phyloP scores from a whole-genome alignment of 1,140 invertebrate genomes.

The Penaeus chinensis region DNA sequence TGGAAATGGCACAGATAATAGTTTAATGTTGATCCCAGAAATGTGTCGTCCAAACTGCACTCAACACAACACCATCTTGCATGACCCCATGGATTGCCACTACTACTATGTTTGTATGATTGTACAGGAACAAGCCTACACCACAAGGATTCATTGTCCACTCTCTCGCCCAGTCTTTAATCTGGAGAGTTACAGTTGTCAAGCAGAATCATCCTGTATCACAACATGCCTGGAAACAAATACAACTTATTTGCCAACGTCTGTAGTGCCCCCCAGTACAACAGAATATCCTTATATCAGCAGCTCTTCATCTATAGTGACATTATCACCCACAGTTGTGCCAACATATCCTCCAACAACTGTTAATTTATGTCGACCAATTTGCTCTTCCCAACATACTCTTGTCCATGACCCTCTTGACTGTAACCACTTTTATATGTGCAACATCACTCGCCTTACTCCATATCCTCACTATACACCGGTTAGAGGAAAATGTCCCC shows the following conservation, averaged over 20 bases:
- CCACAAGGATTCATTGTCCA: conserved; percentile 33
- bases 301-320: too few relatives aligned
- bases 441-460: too few relatives aligned
- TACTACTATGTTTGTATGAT: conserved; percentile 39
- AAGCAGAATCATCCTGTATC: neutral
- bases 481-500: too few relatives aligned
- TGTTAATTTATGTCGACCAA: too few relatives aligned
- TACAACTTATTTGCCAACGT: neutral
- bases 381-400: too few relatives aligned
- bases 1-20: neutral
- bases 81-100: conserved; percentile 43
- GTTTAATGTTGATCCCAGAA: neutral
- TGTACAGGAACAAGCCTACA: neutral
- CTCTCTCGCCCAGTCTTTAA: conserved; percentile 26
- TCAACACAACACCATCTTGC: conserved; percentile 27
- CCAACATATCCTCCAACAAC: too few relatives aligned
- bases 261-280: neutral
- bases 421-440: too few relatives aligned
- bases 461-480: too few relatives aligned
- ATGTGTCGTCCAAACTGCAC: conserved; percentile 22
- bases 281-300: too few relatives aligned
- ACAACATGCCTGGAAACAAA: neutral
- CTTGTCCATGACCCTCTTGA: too few relatives aligned
- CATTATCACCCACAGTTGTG: too few relatives aligned
- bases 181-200: conserved; percentile 13